phyloP scores from a whole-genome alignment of 2,888 invertebrate genomes.

The Pyrocoelia pectoralis region DNA sequence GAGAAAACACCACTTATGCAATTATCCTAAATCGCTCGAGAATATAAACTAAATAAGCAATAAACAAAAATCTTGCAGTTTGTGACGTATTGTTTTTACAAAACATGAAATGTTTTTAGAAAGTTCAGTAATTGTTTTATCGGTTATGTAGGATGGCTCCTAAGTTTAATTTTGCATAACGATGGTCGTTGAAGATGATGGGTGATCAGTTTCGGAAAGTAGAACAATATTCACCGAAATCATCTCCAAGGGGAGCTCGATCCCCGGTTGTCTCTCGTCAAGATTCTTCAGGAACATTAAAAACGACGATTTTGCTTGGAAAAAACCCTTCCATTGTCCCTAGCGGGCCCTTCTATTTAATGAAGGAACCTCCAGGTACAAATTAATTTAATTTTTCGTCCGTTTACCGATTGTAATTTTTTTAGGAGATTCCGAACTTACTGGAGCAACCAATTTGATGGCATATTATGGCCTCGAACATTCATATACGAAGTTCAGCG shows the following conservation, averaged over 20 bases:
- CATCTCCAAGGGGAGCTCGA: slow-evolving; percentile 91
- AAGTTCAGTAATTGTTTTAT: slow-evolving; percentile 28
- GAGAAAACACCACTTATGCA: too few species aligned
- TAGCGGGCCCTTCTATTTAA: slow-evolving; percentile 97
- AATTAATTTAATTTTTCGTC: slow-evolving; percentile 16
- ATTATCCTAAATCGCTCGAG: too few species aligned
- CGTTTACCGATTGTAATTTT: slow-evolving; percentile 20
- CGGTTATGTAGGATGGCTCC: not conserved
- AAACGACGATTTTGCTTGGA: slow-evolving; percentile 96
- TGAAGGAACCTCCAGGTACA: slow-evolving; percentile 93
- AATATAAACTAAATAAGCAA: too few species aligned
- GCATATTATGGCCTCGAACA: slow-evolving; percentile 95
- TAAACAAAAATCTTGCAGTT: too few species aligned
- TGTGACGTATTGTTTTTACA: too few species aligned
- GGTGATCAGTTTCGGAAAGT: slow-evolving; percentile 92
- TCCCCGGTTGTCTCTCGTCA: slow-evolving; percentile 96
- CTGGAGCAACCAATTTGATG: slow-evolving; percentile 97
- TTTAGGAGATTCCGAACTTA: slow-evolving; percentile 88
- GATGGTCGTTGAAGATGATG: slow-evolving; percentile 81
- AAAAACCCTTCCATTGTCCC: slow-evolving; percentile 97
- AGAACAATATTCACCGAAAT: slow-evolving; percentile 94
- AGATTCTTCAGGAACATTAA: slow-evolving; percentile 96
- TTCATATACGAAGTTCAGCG: slow-evolving; percentile 97
- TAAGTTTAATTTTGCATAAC: slow-evolving; percentile 33
- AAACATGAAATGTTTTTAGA: slow-evolving; percentile 24